These are phyloP conservation scores for Drosophila kurseongensis DNA, from an alignment of 1,140 invertebrate species.

Conservation along the genomic window DNA sequence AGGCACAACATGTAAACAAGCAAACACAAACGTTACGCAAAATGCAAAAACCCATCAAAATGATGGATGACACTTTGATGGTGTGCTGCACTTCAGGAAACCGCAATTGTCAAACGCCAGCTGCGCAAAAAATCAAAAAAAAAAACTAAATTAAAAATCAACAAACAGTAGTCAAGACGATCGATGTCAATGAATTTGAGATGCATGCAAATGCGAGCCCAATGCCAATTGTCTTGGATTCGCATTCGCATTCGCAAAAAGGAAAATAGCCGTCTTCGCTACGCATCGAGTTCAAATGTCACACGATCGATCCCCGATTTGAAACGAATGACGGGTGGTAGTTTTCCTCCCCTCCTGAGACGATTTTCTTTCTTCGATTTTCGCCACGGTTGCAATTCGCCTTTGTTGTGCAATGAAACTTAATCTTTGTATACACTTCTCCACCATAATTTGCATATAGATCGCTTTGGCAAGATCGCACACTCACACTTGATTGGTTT, in stretches of 20 bases:
- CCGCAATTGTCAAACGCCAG: constrained; percentile 68
- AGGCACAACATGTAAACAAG: constrained; percentile 73
- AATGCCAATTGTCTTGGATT: constrained; percentile 44
- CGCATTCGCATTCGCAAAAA: constrained; percentile 24
- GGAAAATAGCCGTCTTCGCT: constrained; percentile 37
- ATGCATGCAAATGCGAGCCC: constrained; percentile 73
- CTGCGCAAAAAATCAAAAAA: constrained; percentile 76
- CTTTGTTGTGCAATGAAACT: constrained; percentile 73
- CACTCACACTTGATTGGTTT: constrained; percentile 72
- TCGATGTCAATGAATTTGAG: constrained; percentile 75
- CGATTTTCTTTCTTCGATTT: constrained; percentile 42
- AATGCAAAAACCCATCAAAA: constrained; percentile 66
- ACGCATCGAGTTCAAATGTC: constrained; percentile 61
- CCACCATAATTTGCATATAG: constrained; percentile 62
- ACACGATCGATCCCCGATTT: constrained; percentile 54
- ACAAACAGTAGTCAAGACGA: constrained; percentile 72
- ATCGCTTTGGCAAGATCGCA: constrained; percentile 47
- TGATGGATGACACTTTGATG: constrained; percentile 82
- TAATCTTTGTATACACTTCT: constrained; percentile 50
- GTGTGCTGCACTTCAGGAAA: constrained; percentile 65
- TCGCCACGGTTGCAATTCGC: constrained; percentile 76
- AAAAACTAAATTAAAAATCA: constrained; percentile 80
- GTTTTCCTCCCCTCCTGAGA: constrained; percentile 9
- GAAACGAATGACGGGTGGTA: constrained; percentile 52
- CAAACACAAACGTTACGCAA: constrained; percentile 43